Conservation (phyloP, 1,140 invertebrate species). For the Glomeris maerens region DNA sequence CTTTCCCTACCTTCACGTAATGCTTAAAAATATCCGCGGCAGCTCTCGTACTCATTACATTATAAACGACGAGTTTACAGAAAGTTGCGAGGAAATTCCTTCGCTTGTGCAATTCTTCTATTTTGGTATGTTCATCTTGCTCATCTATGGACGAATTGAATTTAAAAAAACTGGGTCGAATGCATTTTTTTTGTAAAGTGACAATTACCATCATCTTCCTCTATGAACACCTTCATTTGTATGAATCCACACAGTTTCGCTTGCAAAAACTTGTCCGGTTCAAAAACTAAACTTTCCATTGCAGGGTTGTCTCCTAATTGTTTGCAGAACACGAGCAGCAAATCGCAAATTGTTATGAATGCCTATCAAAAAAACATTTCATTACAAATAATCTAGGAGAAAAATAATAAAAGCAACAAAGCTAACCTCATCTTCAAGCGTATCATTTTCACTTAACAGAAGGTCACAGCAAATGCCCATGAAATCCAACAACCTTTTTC, state of each 20-base stretch:
- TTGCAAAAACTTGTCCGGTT: conserved; percentile 63
- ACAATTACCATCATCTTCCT: conserved; percentile 57
- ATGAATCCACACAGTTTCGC: conserved; percentile 78
- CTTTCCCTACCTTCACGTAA: conserved; percentile 68
- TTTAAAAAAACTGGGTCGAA: conserved; percentile 10
- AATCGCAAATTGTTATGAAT: conserved; percentile 86
- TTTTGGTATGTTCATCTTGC: conserved; percentile 82
- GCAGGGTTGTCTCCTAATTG: conserved; percentile 48
- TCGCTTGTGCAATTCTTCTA: conserved; percentile 90
- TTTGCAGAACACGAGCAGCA: conserved; percentile 86
- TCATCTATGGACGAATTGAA: conserved; percentile 39
- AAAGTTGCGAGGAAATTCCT: conserved; percentile 91
- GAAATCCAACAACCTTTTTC: conserved; percentile 52
- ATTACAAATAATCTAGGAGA: conserved; percentile 12
- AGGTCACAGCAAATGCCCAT: conserved; percentile 41
- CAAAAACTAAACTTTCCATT: conserved; percentile 58
- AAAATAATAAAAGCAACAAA: not conserved
- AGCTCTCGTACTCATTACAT: conserved; percentile 79
- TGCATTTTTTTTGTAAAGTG: conserved; percentile 1
- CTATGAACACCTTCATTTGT: conserved; percentile 82
- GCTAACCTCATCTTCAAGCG: conserved; percentile 40
- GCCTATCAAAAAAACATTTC: conserved; percentile 41
- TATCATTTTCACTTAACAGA: conserved; percentile 34
- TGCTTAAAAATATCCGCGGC: conserved; percentile 93
- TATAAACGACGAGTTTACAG: conserved; percentile 95